phyloP scores from a whole-genome alignment of 2,888 invertebrate species.

The Rapana venosa region DNA sequence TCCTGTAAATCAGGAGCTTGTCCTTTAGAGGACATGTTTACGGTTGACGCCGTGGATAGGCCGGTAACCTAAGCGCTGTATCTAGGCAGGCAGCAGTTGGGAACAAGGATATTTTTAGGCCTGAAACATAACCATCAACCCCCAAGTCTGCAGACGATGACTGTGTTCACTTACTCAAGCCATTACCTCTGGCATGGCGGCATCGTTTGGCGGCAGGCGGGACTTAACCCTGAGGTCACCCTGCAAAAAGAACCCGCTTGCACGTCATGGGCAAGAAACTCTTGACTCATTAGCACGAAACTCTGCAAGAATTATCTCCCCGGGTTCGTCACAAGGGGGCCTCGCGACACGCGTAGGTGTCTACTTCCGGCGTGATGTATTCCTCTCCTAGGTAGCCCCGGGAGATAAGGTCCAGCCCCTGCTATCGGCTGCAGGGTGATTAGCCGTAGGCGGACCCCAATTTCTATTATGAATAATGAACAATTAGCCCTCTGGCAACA shows the following conservation, averaged over 20 bases:
- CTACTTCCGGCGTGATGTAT: slow-evolving; percentile 41
- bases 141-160: too few species aligned
- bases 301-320: slow-evolving; percentile 7
- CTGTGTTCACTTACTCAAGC: background rate
- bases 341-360: slow-evolving; percentile 40
- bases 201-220: background rate
- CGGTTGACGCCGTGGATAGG: too few species aligned
- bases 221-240: slow-evolving; percentile 9
- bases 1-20: too few species aligned
- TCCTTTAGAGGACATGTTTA: too few species aligned
- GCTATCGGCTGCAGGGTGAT: background rate
- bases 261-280: slow-evolving; percentile 28
- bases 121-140: too few species aligned
- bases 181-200: background rate
- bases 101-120: too few species aligned
- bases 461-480: slow-evolving; percentile 42
- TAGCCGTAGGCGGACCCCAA: slow-evolving; percentile 41
- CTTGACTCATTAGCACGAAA: slow-evolving; percentile 40
- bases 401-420: slow-evolving; percentile 18
- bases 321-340: slow-evolving; percentile 26
- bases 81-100: too few species aligned
- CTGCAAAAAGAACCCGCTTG: slow-evolving; percentile 16
- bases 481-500: slow-evolving; percentile 38
- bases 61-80: too few species aligned
- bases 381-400: slow-evolving; percentile 22